Percentiles rank a stretch among this genome's conserved stretches.
Conservation (phyloP, 2,113 vertebrate species). For the Cyphotilapia sp. region DNA sequence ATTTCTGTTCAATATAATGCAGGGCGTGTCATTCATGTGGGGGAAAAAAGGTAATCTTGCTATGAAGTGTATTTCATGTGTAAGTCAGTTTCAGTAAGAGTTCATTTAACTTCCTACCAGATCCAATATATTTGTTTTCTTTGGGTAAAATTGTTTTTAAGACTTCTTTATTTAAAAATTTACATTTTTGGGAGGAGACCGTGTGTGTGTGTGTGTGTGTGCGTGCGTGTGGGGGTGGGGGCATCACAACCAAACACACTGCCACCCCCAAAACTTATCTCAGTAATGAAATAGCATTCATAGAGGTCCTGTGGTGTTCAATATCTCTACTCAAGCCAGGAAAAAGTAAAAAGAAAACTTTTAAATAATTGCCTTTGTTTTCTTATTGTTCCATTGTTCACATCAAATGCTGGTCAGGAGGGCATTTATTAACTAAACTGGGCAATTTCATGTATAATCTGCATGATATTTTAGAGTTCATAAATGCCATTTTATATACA, state of each 20-base stretch:
- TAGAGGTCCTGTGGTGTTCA: not conserved
- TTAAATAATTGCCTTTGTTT: not conserved
- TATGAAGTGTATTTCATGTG: not conserved
- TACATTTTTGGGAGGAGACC: not conserved
- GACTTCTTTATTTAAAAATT: not conserved
- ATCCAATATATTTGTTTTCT: not conserved
- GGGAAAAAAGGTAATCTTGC: fast-evolving
- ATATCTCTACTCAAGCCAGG: not conserved
- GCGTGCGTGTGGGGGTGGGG: not conserved
- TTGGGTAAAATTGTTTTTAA: not conserved
- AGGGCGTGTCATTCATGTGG: not conserved
- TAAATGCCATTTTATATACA: not conserved
- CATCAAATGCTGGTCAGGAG: not conserved
- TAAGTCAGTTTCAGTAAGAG: not conserved
- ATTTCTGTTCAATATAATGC: not conserved
- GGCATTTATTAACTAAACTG: not conserved
- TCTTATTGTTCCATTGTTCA: not conserved
- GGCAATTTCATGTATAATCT: not conserved
- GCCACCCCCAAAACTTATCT: not conserved
- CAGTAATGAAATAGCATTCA: not conserved
- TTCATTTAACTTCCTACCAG: not conserved
- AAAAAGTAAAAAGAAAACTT: not conserved
- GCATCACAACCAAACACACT: not conserved
- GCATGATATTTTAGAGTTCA: not conserved
- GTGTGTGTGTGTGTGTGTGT: fast-evolving